Percentiles rank a stretch among this genome's conserved stretches.
Conservation (phyloP, 2,113 vertebrate genomes). For the Clarias batrachus region DNA sequence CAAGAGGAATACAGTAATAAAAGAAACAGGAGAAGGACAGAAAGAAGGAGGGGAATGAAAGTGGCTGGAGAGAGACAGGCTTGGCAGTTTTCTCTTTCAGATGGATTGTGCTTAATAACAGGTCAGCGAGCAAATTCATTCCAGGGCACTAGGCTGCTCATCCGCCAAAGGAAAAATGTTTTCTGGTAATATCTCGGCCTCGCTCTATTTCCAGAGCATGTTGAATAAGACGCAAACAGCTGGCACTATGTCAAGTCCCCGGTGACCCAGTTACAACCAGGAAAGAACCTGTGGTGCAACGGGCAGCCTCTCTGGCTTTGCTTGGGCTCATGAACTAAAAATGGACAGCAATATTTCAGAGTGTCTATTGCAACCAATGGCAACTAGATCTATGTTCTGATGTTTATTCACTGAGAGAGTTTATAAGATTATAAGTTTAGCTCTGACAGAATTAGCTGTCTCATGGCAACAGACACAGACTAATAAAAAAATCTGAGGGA, state of each 20-base stretch:
- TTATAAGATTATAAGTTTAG: neutral
- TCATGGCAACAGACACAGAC: neutral
- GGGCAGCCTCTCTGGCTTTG: neutral
- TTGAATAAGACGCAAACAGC: slow-evolving; percentile 57
- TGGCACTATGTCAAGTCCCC: slow-evolving; percentile 63
- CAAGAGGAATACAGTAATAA: neutral
- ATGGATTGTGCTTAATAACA: slow-evolving; percentile 37
- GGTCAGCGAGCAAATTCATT: slow-evolving; percentile 70
- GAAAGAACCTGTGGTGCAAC: slow-evolving; percentile 62
- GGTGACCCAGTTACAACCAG: slow-evolving; percentile 71
- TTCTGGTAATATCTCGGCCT: slow-evolving; percentile 66
- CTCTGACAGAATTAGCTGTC: neutral
- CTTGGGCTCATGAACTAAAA: neutral
- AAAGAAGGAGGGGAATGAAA: neutral
- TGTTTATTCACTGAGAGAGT: neutral
- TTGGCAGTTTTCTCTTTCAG: slow-evolving; percentile 23
- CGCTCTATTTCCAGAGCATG: slow-evolving; percentile 67
- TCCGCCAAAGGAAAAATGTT: slow-evolving; percentile 65
- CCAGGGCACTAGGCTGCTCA: slow-evolving; percentile 64
- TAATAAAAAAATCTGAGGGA: neutral
- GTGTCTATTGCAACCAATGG: neutral
- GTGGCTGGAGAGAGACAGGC: neutral
- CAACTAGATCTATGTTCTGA: neutral
- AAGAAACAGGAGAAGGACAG: neutral
- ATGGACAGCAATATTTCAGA: neutral